phyloP scores from a whole-genome alignment of 2,113 vertebrate genomes.

The Sylvietta virens region DNA sequence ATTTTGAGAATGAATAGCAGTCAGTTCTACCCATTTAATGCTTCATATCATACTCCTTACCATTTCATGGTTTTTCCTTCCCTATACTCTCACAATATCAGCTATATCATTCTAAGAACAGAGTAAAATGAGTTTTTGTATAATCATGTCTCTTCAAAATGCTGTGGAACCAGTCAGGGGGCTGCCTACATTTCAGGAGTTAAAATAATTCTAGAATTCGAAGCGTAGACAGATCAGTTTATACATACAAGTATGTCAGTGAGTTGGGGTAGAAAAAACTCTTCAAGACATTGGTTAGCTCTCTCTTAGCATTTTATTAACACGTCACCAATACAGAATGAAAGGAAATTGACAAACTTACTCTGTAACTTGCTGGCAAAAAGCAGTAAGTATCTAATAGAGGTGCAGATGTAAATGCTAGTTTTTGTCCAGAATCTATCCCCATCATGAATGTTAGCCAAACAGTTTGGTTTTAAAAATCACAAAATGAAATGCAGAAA shows the following conservation, averaged over 20 bases:
- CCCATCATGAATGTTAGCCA: not conserved
- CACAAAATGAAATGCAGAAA: not conserved
- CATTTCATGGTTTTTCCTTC: not conserved
- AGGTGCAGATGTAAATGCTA: not conserved
- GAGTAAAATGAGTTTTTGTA: not conserved
- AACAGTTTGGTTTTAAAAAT: not conserved
- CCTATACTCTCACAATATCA: not conserved
- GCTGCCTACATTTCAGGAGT: not conserved
- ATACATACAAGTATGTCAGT: not conserved
- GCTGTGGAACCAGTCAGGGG: not conserved
- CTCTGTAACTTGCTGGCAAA: not conserved
- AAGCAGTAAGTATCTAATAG: not conserved
- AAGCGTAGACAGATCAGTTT: not conserved
- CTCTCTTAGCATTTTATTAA: not conserved
- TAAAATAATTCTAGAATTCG: not conserved
- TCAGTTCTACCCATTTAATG: not conserved
- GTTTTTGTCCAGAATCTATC: not conserved
- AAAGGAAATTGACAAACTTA: not conserved
- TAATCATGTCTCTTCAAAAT: not conserved
- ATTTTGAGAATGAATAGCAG: not conserved
- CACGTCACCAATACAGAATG: not conserved
- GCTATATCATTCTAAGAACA: not conserved
- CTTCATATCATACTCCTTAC: not conserved
- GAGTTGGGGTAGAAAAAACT: not conserved
- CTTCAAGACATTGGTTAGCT: not conserved